Base-by-base conservation (phyloP, 2,888 invertebrate species). In the Drosophila maculinotata region DNA sequence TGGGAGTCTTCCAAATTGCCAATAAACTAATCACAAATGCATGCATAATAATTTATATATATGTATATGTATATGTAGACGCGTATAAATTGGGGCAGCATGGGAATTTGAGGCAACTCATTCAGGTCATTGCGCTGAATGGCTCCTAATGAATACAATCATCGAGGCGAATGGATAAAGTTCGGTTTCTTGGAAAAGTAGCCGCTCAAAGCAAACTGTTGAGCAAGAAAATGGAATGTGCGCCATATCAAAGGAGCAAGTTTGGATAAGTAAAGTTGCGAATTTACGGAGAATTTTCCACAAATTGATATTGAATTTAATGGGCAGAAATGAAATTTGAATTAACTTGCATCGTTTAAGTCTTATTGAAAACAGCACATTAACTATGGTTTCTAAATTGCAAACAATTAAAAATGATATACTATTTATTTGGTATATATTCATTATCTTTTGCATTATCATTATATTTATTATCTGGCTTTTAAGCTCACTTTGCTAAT, bases 21-120 rank as follows among this genome's bases (percentile, higher is more conserved):
- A 33, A 73, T 59, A 53, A 66, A 30, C 56, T 59, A 48, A 75
- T 72, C 44, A 69, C 49, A 69, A 38, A 41, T 53, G 6, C 12
- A 53, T 57, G 44, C 14, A 33, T 25, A 45, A 53, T 41, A 25
- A 14, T 44, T 38, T 28, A 59, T 54, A 8, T 15, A 45, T 12
- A 8, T 6, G 33, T 31, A 9, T 1, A 17, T 7, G 23, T 20
- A 36, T 10, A 36, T 36, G 9, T 33, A n/a, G 17, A 38, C 20
- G 42, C 28, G 15, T 28, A 12, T 15, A 38, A 25, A 31, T 38
- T 36, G 17, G 25, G 23, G 15, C 12, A 20, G 38, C 12, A 12
- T 7, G 3, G 3, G 26, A 26, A 33, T 25, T 35, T 12, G 42
- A 12, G 17, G 9, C 15, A 52, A 41, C 15, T 51, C 12, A 48